Conservation (phyloP, 37 sponge, comb jelly and placozoan genomes). For the Halichondria panicea region DNA sequence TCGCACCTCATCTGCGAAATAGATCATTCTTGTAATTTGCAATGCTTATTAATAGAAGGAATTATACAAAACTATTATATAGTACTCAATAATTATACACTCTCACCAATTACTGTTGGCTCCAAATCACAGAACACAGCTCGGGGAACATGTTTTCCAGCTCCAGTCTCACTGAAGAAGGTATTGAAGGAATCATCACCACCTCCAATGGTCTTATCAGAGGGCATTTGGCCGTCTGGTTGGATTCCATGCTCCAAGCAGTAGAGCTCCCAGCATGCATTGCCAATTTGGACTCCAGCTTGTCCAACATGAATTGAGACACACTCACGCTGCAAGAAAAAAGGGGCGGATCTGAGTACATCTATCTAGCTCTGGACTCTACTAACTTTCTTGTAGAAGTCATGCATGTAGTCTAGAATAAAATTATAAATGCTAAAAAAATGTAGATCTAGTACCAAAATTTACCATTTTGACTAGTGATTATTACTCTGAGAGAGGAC, state of each 20-base stretch:
- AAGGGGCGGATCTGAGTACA: background rate
- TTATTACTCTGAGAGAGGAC: no score
- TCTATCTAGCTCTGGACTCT: no score
- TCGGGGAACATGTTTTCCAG: constrained; percentile 89
- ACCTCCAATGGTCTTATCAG: constrained; percentile 63
- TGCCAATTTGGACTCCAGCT: constrained; percentile 86
- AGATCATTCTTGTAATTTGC: no score
- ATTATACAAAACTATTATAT: no score
- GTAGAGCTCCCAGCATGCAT: constrained; percentile 79
- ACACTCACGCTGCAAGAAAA: constrained; percentile 68
- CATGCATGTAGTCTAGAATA: no score
- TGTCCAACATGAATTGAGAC: constrained; percentile 89
- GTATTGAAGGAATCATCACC: constrained; percentile 92
- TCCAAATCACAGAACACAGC: constrained; percentile 87
- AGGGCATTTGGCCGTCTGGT: constrained; percentile 63
- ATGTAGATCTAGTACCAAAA: no score
- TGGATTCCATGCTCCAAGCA: constrained; percentile 84
- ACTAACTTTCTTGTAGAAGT: no score
- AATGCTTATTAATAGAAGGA: no score
- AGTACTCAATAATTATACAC: no score
- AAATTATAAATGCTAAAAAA: no score
- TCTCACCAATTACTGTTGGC: constrained; percentile 76
- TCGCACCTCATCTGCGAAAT: constrained; percentile 84
- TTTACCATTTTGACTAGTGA: no score
- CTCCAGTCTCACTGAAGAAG: constrained; percentile 88